phyloP scores from a whole-genome alignment of 2,113 vertebrate genomes.

The Rhipidura dahli region DNA sequence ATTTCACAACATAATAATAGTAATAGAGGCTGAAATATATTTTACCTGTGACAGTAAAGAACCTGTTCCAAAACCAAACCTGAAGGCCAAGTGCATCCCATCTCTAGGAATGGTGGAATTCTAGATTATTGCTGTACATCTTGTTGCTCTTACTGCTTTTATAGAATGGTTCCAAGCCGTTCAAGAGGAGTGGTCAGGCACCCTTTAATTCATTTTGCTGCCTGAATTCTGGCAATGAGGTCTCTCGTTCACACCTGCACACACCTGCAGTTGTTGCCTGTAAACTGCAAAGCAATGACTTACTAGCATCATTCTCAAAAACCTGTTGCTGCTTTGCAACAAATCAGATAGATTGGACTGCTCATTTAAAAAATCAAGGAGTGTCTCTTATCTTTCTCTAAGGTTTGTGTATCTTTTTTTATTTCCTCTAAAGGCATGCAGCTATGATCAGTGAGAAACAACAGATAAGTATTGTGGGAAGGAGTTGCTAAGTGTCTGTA shows the following conservation, averaged over 20 bases:
- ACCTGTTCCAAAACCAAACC: neutral
- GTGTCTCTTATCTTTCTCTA: neutral
- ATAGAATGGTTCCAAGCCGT: neutral
- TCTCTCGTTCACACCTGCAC: neutral
- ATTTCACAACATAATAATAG: neutral
- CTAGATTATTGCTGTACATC: neutral
- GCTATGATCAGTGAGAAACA: neutral
- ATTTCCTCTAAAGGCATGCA: neutral
- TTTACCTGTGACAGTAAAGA: neutral
- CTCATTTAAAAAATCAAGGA: neutral
- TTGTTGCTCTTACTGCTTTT: neutral
- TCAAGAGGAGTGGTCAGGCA: neutral
- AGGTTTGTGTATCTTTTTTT: neutral
- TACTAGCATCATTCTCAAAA: neutral
- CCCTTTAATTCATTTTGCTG: neutral
- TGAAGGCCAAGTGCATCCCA: neutral
- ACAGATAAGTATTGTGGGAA: neutral
- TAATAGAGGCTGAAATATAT: neutral
- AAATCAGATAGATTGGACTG: neutral
- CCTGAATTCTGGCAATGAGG: neutral
- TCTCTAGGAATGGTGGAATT: neutral
- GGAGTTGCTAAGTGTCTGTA: neutral
- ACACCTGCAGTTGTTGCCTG: neutral
- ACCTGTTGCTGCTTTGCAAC: neutral
- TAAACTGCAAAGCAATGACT: neutral